A percentile compares a stretch with the other conserved stretches of the same genome.
These are phyloP conservation scores for Scaptomyza montana DNA, from an alignment of 1,140 invertebrate species.

Conservation along the genomic window DNA sequence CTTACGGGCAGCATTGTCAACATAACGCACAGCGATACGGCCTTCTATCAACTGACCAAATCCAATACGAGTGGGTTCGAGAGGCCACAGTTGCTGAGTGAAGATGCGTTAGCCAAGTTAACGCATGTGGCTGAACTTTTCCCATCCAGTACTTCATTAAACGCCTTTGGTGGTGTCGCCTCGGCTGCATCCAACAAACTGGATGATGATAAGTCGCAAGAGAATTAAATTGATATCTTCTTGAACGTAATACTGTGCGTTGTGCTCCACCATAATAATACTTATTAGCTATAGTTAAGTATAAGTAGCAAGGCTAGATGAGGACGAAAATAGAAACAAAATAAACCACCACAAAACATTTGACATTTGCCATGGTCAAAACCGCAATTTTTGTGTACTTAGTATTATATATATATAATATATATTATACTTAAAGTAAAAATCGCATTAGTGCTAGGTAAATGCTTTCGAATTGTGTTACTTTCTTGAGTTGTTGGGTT, in stretches of 20 bases:
- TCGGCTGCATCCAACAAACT: slow-evolving; percentile 52
- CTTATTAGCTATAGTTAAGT: slow-evolving; percentile 29
- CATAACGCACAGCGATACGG: slow-evolving; percentile 83
- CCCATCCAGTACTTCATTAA: slow-evolving; percentile 39
- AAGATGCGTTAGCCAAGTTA: slow-evolving; percentile 58
- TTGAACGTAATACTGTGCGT: slow-evolving; percentile 67
- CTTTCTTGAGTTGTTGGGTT: background rate
- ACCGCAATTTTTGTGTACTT: slow-evolving; percentile 56
- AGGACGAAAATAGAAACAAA: slow-evolving; percentile 35
- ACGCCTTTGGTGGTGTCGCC: slow-evolving; percentile 24
- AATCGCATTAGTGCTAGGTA: slow-evolving; percentile 64
- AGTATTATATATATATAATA: no score
- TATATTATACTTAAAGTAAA: slow-evolving; percentile 68
- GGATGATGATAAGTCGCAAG: slow-evolving; percentile 15
- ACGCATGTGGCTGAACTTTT: slow-evolving; percentile 71
- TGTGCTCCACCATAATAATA: slow-evolving; percentile 48
- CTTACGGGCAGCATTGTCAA: slow-evolving; percentile 83
- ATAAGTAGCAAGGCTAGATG: slow-evolving; percentile 69
- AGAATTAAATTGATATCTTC: slow-evolving; percentile 31
- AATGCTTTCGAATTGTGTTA: slow-evolving; percentile 44
- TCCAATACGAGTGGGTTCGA: slow-evolving; percentile 67
- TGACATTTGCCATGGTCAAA: slow-evolving; percentile 52
- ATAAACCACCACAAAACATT: slow-evolving; percentile 4
- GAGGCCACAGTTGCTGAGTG: slow-evolving; percentile 66
- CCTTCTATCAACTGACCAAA: slow-evolving; percentile 74